Evolutionary conservation across 2,797 vertebrate species (phyloP).

Genomic region (Heterohyrax brucei): DNA sequence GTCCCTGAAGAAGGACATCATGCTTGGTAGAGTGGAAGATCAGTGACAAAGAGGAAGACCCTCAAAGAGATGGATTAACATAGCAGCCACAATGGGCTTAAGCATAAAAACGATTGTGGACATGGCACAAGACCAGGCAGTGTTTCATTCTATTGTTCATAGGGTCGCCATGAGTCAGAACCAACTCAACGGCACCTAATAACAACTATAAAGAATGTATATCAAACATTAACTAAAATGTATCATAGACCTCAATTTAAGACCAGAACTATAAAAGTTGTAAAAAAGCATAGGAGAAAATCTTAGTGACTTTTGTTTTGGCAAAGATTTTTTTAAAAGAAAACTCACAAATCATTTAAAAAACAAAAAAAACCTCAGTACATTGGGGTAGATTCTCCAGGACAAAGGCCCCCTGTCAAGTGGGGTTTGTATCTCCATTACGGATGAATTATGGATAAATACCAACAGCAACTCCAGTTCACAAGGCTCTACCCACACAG

Average conservation of each 20-base stretch:
- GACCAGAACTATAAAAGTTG: slow-evolving; percentile 31
- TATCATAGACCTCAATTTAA: slow-evolving; percentile 33
- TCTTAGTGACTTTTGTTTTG: slow-evolving; percentile 55
- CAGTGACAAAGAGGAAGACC: too few relatives aligned
- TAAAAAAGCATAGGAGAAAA: slow-evolving; percentile 66
- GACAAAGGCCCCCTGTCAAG: neutral
- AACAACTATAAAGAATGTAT: neutral
- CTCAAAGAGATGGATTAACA: too few relatives aligned
- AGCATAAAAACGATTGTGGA: too few relatives aligned
- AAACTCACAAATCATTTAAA: slow-evolving; percentile 39
- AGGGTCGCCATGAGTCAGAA: too few relatives aligned
- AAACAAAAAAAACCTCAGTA: neutral
- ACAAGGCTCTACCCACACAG: slow-evolving; percentile 13
- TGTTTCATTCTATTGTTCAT: too few relatives aligned
- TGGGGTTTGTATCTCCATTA: slow-evolving; percentile 30
- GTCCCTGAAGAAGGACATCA: too few relatives aligned
- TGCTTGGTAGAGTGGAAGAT: too few relatives aligned
- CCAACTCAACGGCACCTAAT: too few relatives aligned
- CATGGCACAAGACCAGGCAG: too few relatives aligned
- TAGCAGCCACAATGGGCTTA: too few relatives aligned
- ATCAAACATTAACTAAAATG: slow-evolving; percentile 70
- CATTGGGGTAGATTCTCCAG: slow-evolving; percentile 37
- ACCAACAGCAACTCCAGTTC: neutral
- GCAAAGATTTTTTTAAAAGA: slow-evolving; percentile 62
- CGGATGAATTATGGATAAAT: slow-evolving; percentile 27